These are phyloP conservation scores for Macrotis lagotis DNA, from an alignment of 2,113 vertebrate genomes.

Conservation along the genomic window DNA sequence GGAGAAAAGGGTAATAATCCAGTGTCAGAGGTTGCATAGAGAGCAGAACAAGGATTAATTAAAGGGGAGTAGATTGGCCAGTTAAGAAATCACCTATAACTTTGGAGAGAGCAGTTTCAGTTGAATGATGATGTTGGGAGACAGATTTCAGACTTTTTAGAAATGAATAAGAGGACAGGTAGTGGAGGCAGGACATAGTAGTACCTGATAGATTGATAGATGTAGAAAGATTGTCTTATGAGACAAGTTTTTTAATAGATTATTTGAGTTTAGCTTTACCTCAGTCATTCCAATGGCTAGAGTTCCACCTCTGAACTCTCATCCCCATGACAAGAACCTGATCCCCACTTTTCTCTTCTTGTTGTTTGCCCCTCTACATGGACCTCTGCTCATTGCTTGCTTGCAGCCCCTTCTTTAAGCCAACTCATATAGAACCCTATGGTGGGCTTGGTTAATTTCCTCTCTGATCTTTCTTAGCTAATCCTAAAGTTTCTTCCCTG, in stretches of 20 bases:
- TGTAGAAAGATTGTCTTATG: not conserved
- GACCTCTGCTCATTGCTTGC: not conserved
- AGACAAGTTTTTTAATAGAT: not conserved
- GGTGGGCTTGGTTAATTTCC: not conserved
- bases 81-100: not conserved
- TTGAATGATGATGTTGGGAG: not conserved
- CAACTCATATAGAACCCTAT: not conserved
- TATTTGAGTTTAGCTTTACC: not conserved
- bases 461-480: not conserved
- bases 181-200: not conserved
- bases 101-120: not conserved
- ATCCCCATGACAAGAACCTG: not conserved
- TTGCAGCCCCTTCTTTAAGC: not conserved
- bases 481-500: not conserved
- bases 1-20: not conserved
- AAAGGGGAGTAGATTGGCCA: not conserved
- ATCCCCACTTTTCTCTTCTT: not conserved
- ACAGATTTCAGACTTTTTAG: not conserved
- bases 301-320: not conserved
- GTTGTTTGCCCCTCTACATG: not conserved
- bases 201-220: not conserved
- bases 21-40: not conserved
- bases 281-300: not conserved
- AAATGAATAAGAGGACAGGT: not conserved
- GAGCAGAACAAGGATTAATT: not conserved